Base-by-base conservation (phyloP, 2,797 vertebrate genomes). In the Siniperca undulata region DNA sequence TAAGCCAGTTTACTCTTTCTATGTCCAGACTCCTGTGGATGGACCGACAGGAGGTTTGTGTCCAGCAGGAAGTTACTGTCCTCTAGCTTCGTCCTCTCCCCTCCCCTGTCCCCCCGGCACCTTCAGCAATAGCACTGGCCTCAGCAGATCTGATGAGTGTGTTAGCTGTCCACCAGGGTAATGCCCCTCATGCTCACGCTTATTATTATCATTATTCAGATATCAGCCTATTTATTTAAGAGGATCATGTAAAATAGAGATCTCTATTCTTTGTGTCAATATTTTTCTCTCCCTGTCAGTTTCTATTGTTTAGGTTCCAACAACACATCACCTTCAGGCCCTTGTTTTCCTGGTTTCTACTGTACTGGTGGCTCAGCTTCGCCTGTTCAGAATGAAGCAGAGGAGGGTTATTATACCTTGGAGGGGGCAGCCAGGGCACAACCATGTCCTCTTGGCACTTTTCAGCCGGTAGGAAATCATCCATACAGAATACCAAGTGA, bases 91-190 rank as follows among this genome's bases (percentile, higher is more conserved):
- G 11, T 85, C 94, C 11, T 89, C 92, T 36, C 96, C 97, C n/a
- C 58, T 93, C 9, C 94, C 94, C 17, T 98, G 97, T 71, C 97
- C 97, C 34, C 73, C 96, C 0, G 97, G 97, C 38, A 96, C 96
- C 24, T 98, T 96, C 89, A 97, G 97, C 90, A 97, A 96, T 71
- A 82, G 78, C 87, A 95, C 90, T 0, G 97, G 97, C 12, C 93
- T 97, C 42, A 92, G 88, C 59, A 89, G 76, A 46, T 78, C 83
- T 11, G 88, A 86, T 44, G 96, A 97, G 74, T 98, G 97, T 88
- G 78, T 96, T 82, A 89, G 78, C 71, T 98, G 97, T 89, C 96
- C 96, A 1, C 95, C 96, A 27, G 96, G 97, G 97, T 98, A 95
- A 80, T 24, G 16, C 36, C 58, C 55, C 36, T 74, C 36, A 60